These are phyloP conservation scores for Cyaniris semiargus DNA, from an alignment of 2,888 invertebrate genomes.

Conservation along the genomic window DNA sequence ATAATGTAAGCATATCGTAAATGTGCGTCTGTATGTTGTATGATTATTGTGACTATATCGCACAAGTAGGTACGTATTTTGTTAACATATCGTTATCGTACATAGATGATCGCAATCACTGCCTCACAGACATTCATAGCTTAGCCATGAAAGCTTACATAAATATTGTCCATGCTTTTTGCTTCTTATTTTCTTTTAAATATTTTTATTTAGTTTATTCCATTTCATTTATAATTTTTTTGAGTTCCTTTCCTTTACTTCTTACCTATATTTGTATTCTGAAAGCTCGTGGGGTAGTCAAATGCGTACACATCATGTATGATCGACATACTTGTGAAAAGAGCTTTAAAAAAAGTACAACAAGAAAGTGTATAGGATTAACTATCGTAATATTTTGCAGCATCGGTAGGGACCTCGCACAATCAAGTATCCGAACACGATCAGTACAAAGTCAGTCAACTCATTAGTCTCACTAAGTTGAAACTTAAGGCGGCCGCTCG, in stretches of 20 bases:
- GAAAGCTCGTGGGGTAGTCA: slow-evolving; percentile 35
- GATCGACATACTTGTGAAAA: not conserved
- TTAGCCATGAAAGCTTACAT: slow-evolving; percentile 73
- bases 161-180: slow-evolving; percentile 67
- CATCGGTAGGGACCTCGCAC: slow-evolving; percentile 46
- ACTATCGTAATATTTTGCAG: slow-evolving; percentile 48
- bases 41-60: slow-evolving; percentile 42
- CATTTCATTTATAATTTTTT: slow-evolving; percentile 53
- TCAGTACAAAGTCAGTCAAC: slow-evolving; percentile 45
- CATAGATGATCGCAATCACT: slow-evolving; percentile 75
- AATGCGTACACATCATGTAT: not conserved
- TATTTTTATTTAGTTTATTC: slow-evolving; percentile 58
- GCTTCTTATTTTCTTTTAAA: slow-evolving; percentile 68
- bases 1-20: not conserved
- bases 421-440: slow-evolving; percentile 43
- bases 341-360: not conserved
- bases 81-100: slow-evolving; percentile 51
- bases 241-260: slow-evolving; percentile 62
- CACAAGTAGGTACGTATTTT: slow-evolving; percentile 47
- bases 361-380: slow-evolving; percentile 39
- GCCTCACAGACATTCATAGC: slow-evolving; percentile 81
- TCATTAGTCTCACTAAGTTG: slow-evolving; percentile 47
- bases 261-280: slow-evolving; percentile 52
- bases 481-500: slow-evolving; percentile 49
- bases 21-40: slow-evolving; percentile 32